Base-by-base conservation (phyloP, 53 echinoderm and acorn worm species). In the Echinometra lucunter region DNA sequence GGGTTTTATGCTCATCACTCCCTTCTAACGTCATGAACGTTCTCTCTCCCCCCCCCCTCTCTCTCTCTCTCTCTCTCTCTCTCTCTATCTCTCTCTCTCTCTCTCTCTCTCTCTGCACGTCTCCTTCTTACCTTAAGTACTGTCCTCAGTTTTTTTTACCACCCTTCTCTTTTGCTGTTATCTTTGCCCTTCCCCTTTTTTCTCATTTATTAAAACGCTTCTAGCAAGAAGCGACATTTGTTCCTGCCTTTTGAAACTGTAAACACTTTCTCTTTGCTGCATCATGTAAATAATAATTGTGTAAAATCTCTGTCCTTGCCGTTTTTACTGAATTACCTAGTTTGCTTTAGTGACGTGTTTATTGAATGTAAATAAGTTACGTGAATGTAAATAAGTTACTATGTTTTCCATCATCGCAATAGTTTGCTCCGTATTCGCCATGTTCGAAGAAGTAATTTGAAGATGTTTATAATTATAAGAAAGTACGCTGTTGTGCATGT, bases 201-300 rank as follows among this genome's bases (percentile, higher is more conserved):
- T 7, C 25, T 19, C 63, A 21, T 25, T 25, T 25, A 63, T 19
- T 25, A 23, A 1, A 25, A 63, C 13, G n/a, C 57, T 57, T 18
- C 57, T 57, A 13, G 56, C 27, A 66, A 66, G 53, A 53, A 53
- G 53, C 53, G 53, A 53, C 13, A 53, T 53, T 32, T 32, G 35
- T 35, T 72, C 12, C 72, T 72, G 34, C 70, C 72, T 0, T 35
- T 72, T 72, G 13, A 35, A n/a, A 72, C 15, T 72, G 35, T 72
- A 72, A 72, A 72, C 12, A 35, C 13, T 72, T 72, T 72, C 32
- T 63, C 35, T 72, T 72, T 72, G 72, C 72, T 72, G 72, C 72
- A 72, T 12, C 15, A 70, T 70, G 70, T 34, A 70, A 0, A 32
- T 70, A 53, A 1, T 23, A 27, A 66, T 66, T 66, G 23, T n/a